Conservation (phyloP, 1,140 invertebrate species). For the Drosophila orosa region DNA sequence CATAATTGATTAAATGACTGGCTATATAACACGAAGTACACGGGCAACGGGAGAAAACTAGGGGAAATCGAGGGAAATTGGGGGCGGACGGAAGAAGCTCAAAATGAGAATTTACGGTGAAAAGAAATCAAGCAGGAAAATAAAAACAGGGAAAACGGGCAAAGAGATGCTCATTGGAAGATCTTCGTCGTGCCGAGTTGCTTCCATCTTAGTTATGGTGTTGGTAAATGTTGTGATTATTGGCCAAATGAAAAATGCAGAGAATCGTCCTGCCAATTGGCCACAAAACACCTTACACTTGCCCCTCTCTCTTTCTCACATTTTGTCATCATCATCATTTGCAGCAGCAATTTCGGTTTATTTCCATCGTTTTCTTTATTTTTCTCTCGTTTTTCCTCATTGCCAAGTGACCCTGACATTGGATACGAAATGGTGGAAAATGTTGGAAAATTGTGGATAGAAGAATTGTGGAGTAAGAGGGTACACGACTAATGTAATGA, state of each 20-base stretch:
- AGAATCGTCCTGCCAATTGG: conserved; percentile 52
- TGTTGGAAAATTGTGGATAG: background rate
- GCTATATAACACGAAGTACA: conserved; percentile 58
- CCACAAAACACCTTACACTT: conserved; percentile 37
- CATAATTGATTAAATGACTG: conserved; percentile 82
- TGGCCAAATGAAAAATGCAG: conserved; percentile 70
- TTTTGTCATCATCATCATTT: conserved; percentile 19
- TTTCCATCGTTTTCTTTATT: background rate
- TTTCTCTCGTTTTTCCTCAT: conserved; percentile 2
- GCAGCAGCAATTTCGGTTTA: conserved; percentile 12
- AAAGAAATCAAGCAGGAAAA: conserved; percentile 43
- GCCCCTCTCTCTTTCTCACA: background rate
- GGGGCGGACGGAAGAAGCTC: conserved; percentile 4
- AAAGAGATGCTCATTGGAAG: conserved; percentile 9
- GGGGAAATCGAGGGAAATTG: background rate
- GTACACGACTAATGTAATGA: conserved; percentile 5
- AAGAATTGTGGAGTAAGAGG: background rate
- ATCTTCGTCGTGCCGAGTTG: too few relatives aligned
- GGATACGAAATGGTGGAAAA: conserved; percentile 5
- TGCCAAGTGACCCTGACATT: conserved; percentile 21
- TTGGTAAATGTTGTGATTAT: conserved; percentile 76
- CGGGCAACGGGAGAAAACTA: conserved; percentile 18
- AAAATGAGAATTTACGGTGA: conserved; percentile 66
- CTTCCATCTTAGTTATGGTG: conserved; percentile 66
- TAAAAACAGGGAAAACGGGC: background rate